Evolutionary conservation across 2,113 vertebrate genomes (phyloP), one percentile per base, ranked within the genome.

Genomic region (Cacatua alba): DNA sequence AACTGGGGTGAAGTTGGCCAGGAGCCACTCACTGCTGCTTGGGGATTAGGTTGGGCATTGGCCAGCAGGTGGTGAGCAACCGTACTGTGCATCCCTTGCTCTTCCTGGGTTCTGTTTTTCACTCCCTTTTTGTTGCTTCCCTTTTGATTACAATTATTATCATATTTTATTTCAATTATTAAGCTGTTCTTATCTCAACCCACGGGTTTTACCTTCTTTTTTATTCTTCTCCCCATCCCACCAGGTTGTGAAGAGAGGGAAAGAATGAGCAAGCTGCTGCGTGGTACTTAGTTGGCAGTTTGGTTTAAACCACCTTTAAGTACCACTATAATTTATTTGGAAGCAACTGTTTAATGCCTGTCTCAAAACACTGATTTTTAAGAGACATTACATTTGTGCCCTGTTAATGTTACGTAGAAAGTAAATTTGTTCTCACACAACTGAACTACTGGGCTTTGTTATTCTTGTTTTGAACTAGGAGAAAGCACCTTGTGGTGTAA

Each of bases 401-500:
- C n/a, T 28, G 8, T 39, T 65, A 57, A 9, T 8, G 44, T 24
- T 29, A 85, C 0, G 0, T 7, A 74, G 15, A 74, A 86, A 78
- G 23, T 3, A 3, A 74, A 75, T 63, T 76, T 28, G 48, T 33
- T n/a, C 17, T 13, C 33, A 77, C 9, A 2, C 13, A 77, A 43
- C 3, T 2, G 0, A 75, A 37, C 39, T 31, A 37, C 9, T 15
- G 2, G 5, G 6, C 35, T 43, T 41, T 49, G 10, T 57, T 65
- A 52, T 18, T 57, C 9, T 24, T n/a, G 8, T 19, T 82, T 49
- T 28, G 26, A 63, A 44, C 5, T 9, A 37, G 13, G 1, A 57
- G 5, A 43, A 84, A 53, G 25, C 6, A 63, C 15, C 12, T 44
- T 17, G 14, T 1, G 37, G 24, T 0, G 0, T 16, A 62, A 53